Conservation (phyloP, 2,797 vertebrate species). For the Menidia menidia region DNA sequence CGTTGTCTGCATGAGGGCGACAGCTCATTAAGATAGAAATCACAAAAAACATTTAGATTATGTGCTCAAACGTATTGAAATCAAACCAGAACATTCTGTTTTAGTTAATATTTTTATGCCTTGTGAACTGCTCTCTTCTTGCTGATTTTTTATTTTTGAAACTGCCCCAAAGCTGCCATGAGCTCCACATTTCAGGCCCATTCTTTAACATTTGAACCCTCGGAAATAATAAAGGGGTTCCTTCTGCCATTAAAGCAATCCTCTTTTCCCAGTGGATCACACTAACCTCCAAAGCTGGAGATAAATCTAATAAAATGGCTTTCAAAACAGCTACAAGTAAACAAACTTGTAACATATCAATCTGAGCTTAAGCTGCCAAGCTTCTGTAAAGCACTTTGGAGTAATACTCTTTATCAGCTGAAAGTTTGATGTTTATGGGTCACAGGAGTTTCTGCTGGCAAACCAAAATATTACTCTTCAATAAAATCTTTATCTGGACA, state of each 20-base stretch:
- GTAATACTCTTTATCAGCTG: conserved; percentile 32
- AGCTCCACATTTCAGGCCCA: background rate
- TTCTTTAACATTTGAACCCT: background rate
- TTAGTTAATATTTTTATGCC: background rate
- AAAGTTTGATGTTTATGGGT: conserved; percentile 53
- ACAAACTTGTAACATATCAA: conserved; percentile 38
- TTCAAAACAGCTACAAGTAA: conserved; percentile 30
- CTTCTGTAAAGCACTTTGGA: conserved; percentile 43
- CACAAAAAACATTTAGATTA: too few species aligned
- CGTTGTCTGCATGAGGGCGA: too few species aligned
- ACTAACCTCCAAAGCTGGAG: conserved; percentile 2
- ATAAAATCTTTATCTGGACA: conserved; percentile 24
- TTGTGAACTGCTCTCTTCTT: background rate
- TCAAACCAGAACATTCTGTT: background rate
- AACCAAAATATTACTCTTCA: conserved; percentile 20
- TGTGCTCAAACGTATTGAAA: background rate
- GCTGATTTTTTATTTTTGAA: background rate
- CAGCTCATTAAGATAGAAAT: too few species aligned
- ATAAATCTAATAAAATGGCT: conserved; percentile 12
- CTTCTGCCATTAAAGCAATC: background rate
- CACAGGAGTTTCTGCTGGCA: conserved; percentile 32
- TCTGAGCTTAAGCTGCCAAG: conserved; percentile 53
- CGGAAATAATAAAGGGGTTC: background rate
- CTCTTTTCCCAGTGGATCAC: background rate
- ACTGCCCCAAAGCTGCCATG: background rate